Conservation (phyloP, 2,113 vertebrate genomes). For the Panthera leo region DNA sequence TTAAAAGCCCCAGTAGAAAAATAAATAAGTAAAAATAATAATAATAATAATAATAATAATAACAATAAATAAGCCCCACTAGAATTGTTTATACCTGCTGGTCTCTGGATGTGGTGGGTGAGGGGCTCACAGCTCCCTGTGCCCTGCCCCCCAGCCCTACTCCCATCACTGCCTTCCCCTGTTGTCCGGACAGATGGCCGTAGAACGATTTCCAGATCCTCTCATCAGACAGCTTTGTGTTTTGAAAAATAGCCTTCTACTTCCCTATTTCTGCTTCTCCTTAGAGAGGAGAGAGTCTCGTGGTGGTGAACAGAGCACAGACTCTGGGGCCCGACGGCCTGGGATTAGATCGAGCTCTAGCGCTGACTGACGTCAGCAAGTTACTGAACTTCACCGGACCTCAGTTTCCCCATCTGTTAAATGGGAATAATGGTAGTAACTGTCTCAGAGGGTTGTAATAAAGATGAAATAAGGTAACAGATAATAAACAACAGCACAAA, state of each 20-base stretch:
- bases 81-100: no score
- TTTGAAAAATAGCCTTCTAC: neutral
- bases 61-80: neutral
- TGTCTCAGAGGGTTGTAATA: neutral
- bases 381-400: neutral
- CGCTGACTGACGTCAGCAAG: neutral
- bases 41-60: no score
- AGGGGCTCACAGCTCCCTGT: neutral
- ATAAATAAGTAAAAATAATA: no score
- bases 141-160: neutral
- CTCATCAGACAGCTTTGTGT: neutral
- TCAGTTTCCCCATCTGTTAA: neutral
- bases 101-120: fast-evolving
- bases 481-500: neutral
- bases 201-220: neutral
- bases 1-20: neutral
- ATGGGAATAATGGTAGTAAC: neutral
- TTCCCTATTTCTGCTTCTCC: neutral
- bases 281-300: neutral
- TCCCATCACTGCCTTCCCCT: neutral
- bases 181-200: no score
- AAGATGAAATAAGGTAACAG: neutral
- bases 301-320: neutral
- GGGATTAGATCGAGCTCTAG: neutral
- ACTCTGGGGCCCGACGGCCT: neutral